These are phyloP conservation scores for Leucozona laternaria DNA, from an alignment of 2,888 invertebrate species.

Conservation along the genomic window DNA sequence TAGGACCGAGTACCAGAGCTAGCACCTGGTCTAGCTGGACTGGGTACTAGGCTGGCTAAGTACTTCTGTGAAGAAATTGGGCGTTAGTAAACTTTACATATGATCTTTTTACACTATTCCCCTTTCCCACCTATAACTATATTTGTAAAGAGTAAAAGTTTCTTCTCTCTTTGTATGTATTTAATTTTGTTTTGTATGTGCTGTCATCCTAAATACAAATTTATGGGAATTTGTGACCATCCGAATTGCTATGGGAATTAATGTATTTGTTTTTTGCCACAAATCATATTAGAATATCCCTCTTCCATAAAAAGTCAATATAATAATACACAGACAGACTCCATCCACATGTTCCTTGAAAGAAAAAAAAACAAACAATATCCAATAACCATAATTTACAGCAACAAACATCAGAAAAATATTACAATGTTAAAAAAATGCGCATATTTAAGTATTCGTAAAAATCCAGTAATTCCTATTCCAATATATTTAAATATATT, in stretches of 20 bases:
- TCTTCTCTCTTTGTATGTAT: no score
- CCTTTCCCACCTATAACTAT: no score
- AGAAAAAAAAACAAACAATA: neutral
- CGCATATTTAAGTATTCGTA: slow-evolving; percentile 14
- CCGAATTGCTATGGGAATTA: neutral
- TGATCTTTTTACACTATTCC: no score
- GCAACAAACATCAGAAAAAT: neutral
- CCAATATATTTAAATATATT: slow-evolving; percentile 22
- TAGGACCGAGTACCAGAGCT: no score
- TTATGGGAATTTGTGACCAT: neutral
- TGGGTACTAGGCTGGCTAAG: no score
- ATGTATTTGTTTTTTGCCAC: neutral
- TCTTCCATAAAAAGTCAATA: neutral
- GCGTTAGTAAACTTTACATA: no score
- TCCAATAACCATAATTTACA: slow-evolving; percentile 11
- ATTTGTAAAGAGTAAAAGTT: no score
- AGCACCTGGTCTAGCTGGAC: no score
- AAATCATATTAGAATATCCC: neutral
- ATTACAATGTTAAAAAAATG: slow-evolving; percentile 18
- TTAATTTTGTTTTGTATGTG: no score
- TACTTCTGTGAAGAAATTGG: no score
- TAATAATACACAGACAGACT: neutral
- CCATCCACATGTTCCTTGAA: neutral
- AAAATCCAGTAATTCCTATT: neutral
- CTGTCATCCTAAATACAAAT: neutral